A percentile compares a stretch with the other conserved stretches of the same genome.
Evolutionary conservation across 2,888 invertebrate genomes (phyloP).

Genomic region (Nyleta sp.): DNA sequence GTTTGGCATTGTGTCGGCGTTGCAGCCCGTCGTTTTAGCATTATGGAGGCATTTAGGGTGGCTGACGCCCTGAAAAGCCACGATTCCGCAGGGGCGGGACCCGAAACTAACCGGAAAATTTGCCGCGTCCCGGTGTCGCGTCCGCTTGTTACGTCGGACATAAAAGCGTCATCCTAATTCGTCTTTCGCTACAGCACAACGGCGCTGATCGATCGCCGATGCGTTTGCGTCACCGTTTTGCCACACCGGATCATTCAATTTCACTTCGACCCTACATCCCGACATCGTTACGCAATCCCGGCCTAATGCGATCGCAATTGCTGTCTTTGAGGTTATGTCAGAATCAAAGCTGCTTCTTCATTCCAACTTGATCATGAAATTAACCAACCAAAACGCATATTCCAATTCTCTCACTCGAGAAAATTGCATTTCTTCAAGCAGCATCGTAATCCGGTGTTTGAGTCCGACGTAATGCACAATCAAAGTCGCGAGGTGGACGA

Average conservation of each 20-base stretch:
- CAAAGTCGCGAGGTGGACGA: constrained; percentile 8
- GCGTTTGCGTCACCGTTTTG: constrained; percentile 46
- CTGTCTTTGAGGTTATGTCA: background rate
- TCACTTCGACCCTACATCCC: constrained; percentile 9
- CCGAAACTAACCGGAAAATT: constrained; percentile 70
- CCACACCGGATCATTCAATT: constrained; percentile 35
- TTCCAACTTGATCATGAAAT: too few relatives aligned
- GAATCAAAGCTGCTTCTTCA: too few relatives aligned
- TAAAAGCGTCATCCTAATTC: constrained; percentile 62
- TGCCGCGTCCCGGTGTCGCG: constrained; percentile 60
- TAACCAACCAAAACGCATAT: too few relatives aligned
- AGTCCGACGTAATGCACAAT: background rate
- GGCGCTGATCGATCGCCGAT: constrained; percentile 54
- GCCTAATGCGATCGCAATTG: constrained; percentile 1
- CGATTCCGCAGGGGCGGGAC: constrained; percentile 67
- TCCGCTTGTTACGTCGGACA: constrained; percentile 57
- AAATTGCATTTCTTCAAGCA: too few relatives aligned
- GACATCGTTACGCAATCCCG: constrained; percentile 19
- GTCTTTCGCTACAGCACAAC: constrained; percentile 38
- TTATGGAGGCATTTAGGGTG: constrained; percentile 66
- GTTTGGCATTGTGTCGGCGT: constrained; percentile 74
- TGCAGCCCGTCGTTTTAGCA: constrained; percentile 67
- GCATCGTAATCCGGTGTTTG: too few relatives aligned
- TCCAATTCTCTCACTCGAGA: too few relatives aligned
- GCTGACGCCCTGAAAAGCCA: constrained; percentile 64